A percentile compares a stretch with the other conserved stretches of the same genome.
These are phyloP conservation scores for Oxyruncus cristatus DNA, from an alignment of 2,113 vertebrate species.

Conservation along the genomic window DNA sequence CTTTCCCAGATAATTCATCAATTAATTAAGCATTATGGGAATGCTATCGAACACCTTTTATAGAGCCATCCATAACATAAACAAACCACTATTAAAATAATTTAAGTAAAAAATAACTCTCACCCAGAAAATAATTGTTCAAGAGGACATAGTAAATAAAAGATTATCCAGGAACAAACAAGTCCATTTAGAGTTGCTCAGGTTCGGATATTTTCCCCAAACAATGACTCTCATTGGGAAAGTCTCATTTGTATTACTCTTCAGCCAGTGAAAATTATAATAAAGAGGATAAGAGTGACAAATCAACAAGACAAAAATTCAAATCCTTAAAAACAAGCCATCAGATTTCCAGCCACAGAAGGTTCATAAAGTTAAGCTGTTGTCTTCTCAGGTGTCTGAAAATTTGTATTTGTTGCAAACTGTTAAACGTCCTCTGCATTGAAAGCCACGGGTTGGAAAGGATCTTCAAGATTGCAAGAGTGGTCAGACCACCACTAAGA, in stretches of 20 bases:
- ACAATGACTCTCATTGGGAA: neutral
- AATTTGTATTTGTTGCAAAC: neutral
- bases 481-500: neutral
- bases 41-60: constrained; percentile 15
- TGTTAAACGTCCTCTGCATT: neutral
- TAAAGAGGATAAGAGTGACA: neutral
- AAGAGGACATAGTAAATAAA: neutral
- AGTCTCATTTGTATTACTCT: neutral
- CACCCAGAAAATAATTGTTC: neutral
- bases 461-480: neutral
- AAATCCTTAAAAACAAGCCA: neutral
- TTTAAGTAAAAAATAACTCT: constrained; percentile 34
- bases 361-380: neutral
- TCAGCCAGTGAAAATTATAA: neutral
- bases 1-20: constrained; percentile 51
- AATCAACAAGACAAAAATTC: neutral
- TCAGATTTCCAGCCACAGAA: neutral
- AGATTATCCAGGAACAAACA: neutral
- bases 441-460: neutral
- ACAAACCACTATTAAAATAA: neutral
- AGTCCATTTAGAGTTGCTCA: neutral
- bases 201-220: neutral
- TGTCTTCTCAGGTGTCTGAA: neutral
- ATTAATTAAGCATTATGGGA: constrained; percentile 30
- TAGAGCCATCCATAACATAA: neutral